Evolutionary conservation across 1,140 invertebrate species (phyloP), one percentile per base, ranked within the genome.

Genomic region (Pseudoatta argentina): DNA sequence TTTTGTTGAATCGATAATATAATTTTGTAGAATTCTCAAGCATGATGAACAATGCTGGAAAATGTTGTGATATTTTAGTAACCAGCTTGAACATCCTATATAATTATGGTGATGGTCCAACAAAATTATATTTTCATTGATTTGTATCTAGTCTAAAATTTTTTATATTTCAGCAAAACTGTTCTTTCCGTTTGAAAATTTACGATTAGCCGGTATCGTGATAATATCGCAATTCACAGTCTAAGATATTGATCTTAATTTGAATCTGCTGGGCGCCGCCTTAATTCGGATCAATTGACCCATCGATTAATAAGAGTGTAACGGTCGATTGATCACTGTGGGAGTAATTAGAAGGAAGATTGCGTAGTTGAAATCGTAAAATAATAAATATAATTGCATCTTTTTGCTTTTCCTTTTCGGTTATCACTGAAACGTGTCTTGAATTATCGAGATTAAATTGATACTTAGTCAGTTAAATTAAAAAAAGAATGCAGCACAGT

Each of bases 201-300:
- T 89, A 90, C 61, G 73, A 34, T 90, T 86, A 82, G 14, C 18
- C 12, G 27, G 71, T 69, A 77, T 27, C 16, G 61, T 67, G 76
- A 21, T 75, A 75, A 87, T 87, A 87, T 87, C 86, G 86, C 79
- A 85, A 90, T 90, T 87, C 69, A 75, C 69, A 30, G 64, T 59
- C 55, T 77, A 82, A 87, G 75, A 89, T 90, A 90, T 90, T 90
- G 86, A 90, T 89, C 88, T 90, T 87, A 89, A 90, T 90, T 89
- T 90, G 89, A 90, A 90, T 90, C 71, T 79, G 85, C 73, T 87
- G 76, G 85, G 85, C 77, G 77, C 64, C 77, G 73, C 78, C 67
- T 89, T 83, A 90, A 88, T 88, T 88, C 85, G 87, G 85, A 89
- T 89, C 87, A 90, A 88, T 90, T 89, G 88, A 71, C 21, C 77